A percentile compares a stretch with the other conserved stretches of the same genome.
Conservation (phyloP, 1,140 invertebrate species). For the Drosophila mojavensis region DNA sequence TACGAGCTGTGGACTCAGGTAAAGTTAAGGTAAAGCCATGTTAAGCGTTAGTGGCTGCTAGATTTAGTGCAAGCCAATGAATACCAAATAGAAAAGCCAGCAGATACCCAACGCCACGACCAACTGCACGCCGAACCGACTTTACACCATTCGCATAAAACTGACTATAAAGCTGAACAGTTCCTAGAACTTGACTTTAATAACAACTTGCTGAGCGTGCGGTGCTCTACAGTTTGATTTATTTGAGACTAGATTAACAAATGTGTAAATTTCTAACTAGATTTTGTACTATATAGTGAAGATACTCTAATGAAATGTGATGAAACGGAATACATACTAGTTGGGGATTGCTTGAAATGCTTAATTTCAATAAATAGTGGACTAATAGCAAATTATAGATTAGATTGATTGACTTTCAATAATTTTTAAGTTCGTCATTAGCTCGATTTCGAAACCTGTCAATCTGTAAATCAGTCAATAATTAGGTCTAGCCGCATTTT, state of each 20-base stretch:
- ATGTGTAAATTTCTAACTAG: too few species aligned
- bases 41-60: conserved; percentile 56
- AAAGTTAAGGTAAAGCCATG: conserved; percentile 27
- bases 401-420: too few species aligned
- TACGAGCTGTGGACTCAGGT: conserved; percentile 12
- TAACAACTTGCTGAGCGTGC: not conserved
- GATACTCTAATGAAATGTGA: too few species aligned
- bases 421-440: too few species aligned
- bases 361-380: too few species aligned
- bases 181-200: not conserved
- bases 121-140: not conserved
- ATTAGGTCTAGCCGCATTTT: too few species aligned
- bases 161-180: not conserved
- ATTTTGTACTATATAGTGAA: too few species aligned
- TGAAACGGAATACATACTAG: too few species aligned
- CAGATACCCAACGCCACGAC: conserved; percentile 17
- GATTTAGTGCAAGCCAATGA: conserved; percentile 72
- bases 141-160: conserved; percentile 4
- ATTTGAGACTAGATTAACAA: not conserved
- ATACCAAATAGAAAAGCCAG: conserved; percentile 55
- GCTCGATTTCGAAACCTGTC: too few species aligned
- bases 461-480: too few species aligned
- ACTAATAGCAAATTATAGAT: too few species aligned
- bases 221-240: not conserved
- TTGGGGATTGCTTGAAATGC: too few species aligned